Conservation (phyloP, 1,140 invertebrate species). For the Panulirus ornatus region DNA sequence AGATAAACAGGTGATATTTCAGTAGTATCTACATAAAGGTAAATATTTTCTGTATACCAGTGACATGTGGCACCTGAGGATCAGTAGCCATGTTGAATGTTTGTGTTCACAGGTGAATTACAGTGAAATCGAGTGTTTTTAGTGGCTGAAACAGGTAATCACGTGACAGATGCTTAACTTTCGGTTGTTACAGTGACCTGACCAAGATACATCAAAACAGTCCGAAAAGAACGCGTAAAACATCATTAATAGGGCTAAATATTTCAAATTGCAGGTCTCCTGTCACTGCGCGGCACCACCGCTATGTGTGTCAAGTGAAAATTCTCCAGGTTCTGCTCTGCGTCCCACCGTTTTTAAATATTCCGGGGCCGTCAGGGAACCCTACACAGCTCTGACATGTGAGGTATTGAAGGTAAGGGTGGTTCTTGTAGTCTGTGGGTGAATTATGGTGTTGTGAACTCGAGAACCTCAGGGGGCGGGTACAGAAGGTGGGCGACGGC, state of each 20-base stretch:
- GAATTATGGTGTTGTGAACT: too few relatives aligned
- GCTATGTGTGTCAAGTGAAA: conserved; percentile 62
- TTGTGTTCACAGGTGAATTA: conserved; percentile 43
- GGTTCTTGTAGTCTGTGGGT: background rate
- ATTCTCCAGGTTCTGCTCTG: conserved; percentile 5
- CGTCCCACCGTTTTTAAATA: background rate
- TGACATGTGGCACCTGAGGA: background rate
- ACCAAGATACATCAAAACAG: background rate
- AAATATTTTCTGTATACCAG: background rate
- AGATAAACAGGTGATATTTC: background rate
- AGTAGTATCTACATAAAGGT: background rate
- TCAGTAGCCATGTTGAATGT: conserved; percentile 48
- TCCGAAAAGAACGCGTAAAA: background rate
- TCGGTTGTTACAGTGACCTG: background rate
- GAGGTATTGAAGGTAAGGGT: background rate
- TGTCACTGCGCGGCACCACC: background rate
- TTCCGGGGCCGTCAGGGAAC: background rate
- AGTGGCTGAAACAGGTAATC: conserved; percentile 22
- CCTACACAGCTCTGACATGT: background rate
- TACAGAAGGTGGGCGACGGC: background rate
- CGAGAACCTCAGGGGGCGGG: too few relatives aligned
- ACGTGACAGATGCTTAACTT: background rate
- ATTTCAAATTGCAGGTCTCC: background rate
- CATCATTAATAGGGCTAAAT: background rate
- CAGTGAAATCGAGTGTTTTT: background rate